A percentile compares a stretch with the other conserved stretches of the same genome.
Evolutionary conservation across 2,797 vertebrate genomes (phyloP).

Genomic region (Melanotaenia nigrans): DNA sequence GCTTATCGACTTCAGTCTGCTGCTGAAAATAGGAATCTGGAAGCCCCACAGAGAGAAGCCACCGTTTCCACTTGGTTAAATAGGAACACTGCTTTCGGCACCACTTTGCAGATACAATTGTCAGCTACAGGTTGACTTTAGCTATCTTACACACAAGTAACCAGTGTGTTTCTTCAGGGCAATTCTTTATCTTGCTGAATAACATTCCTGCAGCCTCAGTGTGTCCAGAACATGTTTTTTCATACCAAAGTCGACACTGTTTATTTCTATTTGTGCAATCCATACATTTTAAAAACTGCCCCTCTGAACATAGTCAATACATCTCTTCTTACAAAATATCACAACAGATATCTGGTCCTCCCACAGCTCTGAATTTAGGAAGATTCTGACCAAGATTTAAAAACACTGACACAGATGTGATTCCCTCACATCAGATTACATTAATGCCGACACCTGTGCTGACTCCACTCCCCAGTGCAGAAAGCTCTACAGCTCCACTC

Average conservation of each 20-base stretch:
- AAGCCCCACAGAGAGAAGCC: conserved; percentile 39
- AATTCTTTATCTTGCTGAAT: not conserved
- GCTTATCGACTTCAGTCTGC: conserved; percentile 64
- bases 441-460: conserved; percentile 48
- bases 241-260: not conserved
- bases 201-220: conserved; percentile 8
- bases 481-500: conserved; percentile 6
- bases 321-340: conserved; percentile 29
- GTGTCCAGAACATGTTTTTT: conserved; percentile 16
- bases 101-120: conserved; percentile 22
- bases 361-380: conserved; percentile 33
- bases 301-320: not conserved
- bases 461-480: conserved; percentile 17
- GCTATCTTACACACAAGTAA: conserved; percentile 26
- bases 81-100: conserved; percentile 50
- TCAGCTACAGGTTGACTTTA: conserved; percentile 37
- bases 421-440: conserved; percentile 17
- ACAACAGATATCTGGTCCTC: conserved; percentile 22
- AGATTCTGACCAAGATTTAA: conserved; percentile 46
- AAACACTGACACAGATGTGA: conserved; percentile 20
- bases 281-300: conserved; percentile 3
- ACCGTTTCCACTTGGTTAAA: conserved; percentile 51
- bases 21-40: conserved; percentile 52
- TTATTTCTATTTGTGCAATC: conserved; percentile 9
- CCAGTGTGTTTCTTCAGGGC: conserved; percentile 23